These are phyloP conservation scores for Mimumesa dahlbomi DNA, from an alignment of 2,888 invertebrate genomes.

Conservation along the genomic window DNA sequence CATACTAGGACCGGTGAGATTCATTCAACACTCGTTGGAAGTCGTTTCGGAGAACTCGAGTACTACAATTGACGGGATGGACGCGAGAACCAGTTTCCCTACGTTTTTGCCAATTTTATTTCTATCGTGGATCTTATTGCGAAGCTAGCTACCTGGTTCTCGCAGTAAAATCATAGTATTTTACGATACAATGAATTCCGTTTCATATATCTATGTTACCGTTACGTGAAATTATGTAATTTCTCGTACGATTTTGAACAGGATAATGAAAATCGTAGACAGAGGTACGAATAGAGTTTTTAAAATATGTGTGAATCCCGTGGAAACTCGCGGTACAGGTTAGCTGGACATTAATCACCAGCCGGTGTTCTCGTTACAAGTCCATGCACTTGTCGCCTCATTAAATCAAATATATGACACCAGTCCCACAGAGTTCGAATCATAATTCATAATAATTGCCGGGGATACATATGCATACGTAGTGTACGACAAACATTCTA, in stretches of 20 bases:
- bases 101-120: too few species aligned
- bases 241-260: background rate
- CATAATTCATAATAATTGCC: conserved; percentile 45
- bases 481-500: conserved; percentile 30
- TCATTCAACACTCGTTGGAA: background rate
- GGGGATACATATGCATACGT: too few species aligned
- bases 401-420: conserved; percentile 49
- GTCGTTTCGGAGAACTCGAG: too few species aligned
- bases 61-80: too few species aligned
- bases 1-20: conserved; percentile 4
- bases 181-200: too few species aligned
- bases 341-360: conserved; percentile 31
- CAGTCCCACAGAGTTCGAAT: conserved; percentile 3
- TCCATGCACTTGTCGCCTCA: conserved; percentile 40
- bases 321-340: conserved; percentile 1
- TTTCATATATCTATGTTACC: too few species aligned
- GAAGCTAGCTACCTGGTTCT: too few species aligned
- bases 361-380: conserved; percentile 25
- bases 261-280: conserved; percentile 31
- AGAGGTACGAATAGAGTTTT: conserved; percentile 9
- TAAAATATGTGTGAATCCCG: too few species aligned
- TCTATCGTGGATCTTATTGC: too few species aligned
- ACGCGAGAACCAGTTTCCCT: too few species aligned
- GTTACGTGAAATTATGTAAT: background rate
- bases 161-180: too few species aligned